Percentiles rank a stretch among this genome's conserved stretches.
phyloP scores from a whole-genome alignment of 2,888 invertebrate genomes.

The Esperia sulphurella region DNA sequence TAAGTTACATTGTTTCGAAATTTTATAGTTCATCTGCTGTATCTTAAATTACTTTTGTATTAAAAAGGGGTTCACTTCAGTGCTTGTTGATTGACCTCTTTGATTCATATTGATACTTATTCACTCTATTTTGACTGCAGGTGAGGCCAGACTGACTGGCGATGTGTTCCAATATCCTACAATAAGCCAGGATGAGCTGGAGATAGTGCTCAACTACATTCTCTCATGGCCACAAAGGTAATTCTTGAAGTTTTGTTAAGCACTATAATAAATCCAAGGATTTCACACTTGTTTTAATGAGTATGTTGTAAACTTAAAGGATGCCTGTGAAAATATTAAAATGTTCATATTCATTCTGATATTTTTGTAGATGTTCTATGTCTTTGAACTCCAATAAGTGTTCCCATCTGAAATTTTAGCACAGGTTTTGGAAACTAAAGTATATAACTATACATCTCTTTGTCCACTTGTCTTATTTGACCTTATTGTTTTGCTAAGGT shows the following conservation, averaged over 20 bases:
- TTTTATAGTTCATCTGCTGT: conserved; percentile 43
- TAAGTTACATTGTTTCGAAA: conserved; percentile 77
- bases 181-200: conserved; percentile 89
- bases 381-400: too few species aligned
- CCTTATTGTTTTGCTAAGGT: too few species aligned
- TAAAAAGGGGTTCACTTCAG: neutral
- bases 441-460: too few species aligned
- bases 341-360: too few species aligned
- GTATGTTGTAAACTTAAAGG: too few species aligned
- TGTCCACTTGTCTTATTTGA: too few species aligned
- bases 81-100: neutral
- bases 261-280: neutral
- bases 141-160: conserved; percentile 88
- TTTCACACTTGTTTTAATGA: too few species aligned
- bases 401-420: too few species aligned
- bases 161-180: conserved; percentile 87
- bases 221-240: conserved; percentile 95
- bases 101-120: neutral
- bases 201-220: conserved; percentile 90
- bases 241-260: conserved; percentile 8
- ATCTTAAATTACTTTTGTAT: conserved; percentile 23
- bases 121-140: conserved; percentile 76
- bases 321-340: too few species aligned
- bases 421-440: too few species aligned
- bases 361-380: too few species aligned